Percentiles rank a stretch among this genome's conserved stretches.
phyloP scores from a whole-genome alignment of 1,140 invertebrate species.

The Cyclargus thomasi region DNA sequence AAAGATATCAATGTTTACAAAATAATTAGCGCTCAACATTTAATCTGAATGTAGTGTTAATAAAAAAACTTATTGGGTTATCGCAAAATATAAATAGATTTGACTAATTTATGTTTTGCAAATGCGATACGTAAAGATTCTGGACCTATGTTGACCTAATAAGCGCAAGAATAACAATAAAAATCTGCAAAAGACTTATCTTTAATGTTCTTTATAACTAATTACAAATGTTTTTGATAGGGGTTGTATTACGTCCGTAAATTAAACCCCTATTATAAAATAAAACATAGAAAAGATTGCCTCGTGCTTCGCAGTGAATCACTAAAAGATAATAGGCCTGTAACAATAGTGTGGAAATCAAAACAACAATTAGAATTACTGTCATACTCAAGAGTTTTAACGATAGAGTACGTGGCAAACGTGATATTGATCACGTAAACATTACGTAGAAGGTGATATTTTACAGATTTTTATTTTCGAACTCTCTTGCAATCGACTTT shows the following conservation, averaged over 20 bases:
- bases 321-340: background rate
- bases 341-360: background rate
- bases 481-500: no score
- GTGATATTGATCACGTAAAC: background rate
- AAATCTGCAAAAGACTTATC: no score
- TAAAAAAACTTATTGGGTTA: constrained; percentile 1
- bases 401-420: background rate
- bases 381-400: background rate
- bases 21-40: background rate
- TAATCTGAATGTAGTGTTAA: background rate
- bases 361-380: background rate
- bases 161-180: no score
- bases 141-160: no score
- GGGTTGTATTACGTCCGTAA: no score
- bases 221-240: no score
- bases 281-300: no score
- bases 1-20: constrained; percentile 5
- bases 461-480: background rate
- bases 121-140: background rate
- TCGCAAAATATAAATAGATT: background rate
- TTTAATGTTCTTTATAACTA: no score
- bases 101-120: background rate
- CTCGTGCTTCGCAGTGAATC: no score
- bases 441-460: background rate
- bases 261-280: no score